Evolutionary conservation across 2,113 vertebrate species (phyloP).

Genomic region (Candoia aspera): DNA sequence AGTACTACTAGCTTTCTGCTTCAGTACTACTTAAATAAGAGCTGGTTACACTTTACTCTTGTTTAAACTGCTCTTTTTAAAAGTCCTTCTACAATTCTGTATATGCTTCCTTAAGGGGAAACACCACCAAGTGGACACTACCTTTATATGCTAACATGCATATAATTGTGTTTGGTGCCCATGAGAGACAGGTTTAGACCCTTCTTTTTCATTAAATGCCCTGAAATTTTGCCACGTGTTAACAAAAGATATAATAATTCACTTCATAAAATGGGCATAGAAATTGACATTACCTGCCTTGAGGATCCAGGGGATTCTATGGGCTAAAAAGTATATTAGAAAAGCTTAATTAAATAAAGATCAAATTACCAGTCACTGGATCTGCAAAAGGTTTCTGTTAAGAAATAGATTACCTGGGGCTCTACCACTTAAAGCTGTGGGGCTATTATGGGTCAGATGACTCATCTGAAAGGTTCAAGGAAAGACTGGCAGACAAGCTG

Average conservation of each 20-base stretch:
- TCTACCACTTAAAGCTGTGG: too few relatives aligned
- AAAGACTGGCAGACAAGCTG: not conserved
- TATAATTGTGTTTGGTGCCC: not conserved
- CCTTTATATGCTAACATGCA: not conserved
- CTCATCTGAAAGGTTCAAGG: not conserved
- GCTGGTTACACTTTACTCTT: not conserved
- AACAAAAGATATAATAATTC: too few relatives aligned
- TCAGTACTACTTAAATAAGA: not conserved
- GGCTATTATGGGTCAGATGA: not conserved
- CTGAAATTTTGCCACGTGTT: too few relatives aligned
- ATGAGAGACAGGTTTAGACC: not conserved
- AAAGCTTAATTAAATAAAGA: too few relatives aligned
- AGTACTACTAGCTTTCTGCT: not conserved
- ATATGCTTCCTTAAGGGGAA: not conserved
- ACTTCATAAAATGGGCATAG: too few relatives aligned
- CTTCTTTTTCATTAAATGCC: too few relatives aligned
- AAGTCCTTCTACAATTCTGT: not conserved
- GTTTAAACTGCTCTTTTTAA: not conserved
- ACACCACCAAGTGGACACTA: not conserved
- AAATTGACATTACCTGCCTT: too few relatives aligned
- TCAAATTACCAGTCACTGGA: too few relatives aligned
- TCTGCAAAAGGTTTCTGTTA: too few relatives aligned
- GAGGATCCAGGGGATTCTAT: too few relatives aligned
- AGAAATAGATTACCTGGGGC: too few relatives aligned
- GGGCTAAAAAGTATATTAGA: too few relatives aligned